Base-by-base conservation (phyloP, 2,113 vertebrate species). In the Neoarius graeffei region DNA sequence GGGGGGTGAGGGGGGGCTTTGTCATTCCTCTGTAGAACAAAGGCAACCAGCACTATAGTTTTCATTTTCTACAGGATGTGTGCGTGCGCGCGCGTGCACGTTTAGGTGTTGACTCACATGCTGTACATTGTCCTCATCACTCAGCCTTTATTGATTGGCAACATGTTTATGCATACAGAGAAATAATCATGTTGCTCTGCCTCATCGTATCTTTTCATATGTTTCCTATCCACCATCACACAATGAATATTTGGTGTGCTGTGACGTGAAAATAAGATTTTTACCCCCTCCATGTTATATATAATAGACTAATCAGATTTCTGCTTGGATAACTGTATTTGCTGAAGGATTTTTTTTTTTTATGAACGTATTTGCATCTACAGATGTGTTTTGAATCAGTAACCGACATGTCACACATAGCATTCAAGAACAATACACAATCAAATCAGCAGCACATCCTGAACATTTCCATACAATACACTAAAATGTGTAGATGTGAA, bases 21-120 rank as follows among this genome's bases (percentile, higher is more conserved):
- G 57, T 76, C 74, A 83, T 85, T 85, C 62, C 86, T 52, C 67
- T 57, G 67, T 60, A 67, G 60, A 83, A 69, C 77, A 85, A 48
- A 89, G 57, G 60, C n/a, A 80, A 30, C 14, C 54, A 83, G 52
- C 15, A 73, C 11, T 79, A 17, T 81, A 9, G 9, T 64, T n/a
- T n/a, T 50, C 52, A 6, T 69, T 27, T 69, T 69, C 10, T 67
- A 27, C 17, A 13, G 5, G 27, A 27, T 27, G 35, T 83, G 30
- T 82, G 30, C 25, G 15, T 82, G 17, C 13, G 27, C 48, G 54
- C 0, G 42, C 3, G 3, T 42, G 42, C 3, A 0, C 62, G 27
- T 77, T 52, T 25, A 27, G 52, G 5, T 27, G 6, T 17, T 57
- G 14, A 54, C 52, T 79, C 20, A 42, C 42, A 42, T 42, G 4